phyloP scores from a whole-genome alignment of 2,113 vertebrate species.

The Delphinus delphis region DNA sequence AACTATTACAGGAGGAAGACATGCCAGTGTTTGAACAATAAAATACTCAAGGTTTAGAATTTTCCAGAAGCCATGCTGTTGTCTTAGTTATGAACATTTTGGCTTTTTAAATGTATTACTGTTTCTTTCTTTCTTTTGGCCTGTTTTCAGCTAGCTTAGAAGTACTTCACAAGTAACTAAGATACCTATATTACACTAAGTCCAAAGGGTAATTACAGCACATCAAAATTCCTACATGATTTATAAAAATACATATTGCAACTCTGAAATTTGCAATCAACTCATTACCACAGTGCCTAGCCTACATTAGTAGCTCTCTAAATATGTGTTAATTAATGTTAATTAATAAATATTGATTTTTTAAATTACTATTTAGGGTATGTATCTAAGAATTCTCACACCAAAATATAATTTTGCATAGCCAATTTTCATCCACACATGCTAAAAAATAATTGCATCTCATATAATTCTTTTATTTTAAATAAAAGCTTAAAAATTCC shows the following conservation, averaged over 20 bases:
- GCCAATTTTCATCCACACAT: neutral
- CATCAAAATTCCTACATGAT: conserved; percentile 39
- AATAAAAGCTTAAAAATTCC: conserved; percentile 41
- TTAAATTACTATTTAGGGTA: conserved; percentile 31
- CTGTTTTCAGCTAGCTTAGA: neutral
- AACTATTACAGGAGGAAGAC: neutral
- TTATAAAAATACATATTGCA: conserved; percentile 23
- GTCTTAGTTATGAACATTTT: neutral
- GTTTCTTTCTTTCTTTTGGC: neutral
- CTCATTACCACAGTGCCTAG: neutral
- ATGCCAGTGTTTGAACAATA: neutral
- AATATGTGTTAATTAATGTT: conserved; percentile 12
- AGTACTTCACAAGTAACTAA: conserved; percentile 10
- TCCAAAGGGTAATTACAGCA: neutral
- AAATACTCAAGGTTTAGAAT: neutral
- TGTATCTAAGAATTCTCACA: conserved; percentile 5
- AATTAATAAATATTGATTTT: conserved; percentile 40
- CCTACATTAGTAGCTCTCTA: neutral
- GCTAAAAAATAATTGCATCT: conserved; percentile 31
- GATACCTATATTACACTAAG: neutral
- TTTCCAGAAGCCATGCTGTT: neutral
- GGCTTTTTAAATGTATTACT: neutral
- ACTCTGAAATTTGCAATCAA: conserved; percentile 36
- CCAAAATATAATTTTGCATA: conserved; percentile 38
- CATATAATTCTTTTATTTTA: conserved; percentile 55